Conservation (phyloP, 2,113 vertebrate genomes). For the Lanius collurio region DNA sequence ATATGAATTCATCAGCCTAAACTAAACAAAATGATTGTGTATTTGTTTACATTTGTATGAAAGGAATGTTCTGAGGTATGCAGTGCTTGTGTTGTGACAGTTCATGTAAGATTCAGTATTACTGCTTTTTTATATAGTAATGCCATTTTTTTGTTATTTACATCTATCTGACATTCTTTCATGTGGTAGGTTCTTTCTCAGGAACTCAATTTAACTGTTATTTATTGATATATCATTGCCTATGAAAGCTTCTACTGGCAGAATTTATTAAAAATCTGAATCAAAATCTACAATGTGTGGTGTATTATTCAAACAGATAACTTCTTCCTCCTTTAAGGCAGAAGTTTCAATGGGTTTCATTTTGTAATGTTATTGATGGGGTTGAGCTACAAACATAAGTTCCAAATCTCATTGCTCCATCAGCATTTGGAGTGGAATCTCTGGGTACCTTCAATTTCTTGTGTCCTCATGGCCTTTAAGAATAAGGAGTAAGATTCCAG, state of each 20-base stretch:
- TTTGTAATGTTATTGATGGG: background rate
- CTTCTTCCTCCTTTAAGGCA: background rate
- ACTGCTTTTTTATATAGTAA: constrained; percentile 73
- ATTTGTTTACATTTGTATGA: constrained; percentile 92
- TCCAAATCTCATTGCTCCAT: background rate
- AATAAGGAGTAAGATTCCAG: background rate
- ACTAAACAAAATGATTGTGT: constrained; percentile 73
- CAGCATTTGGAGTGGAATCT: background rate
- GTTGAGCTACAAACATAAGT: background rate
- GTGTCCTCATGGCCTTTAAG: background rate
- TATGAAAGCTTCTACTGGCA: constrained; percentile 84
- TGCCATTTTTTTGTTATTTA: constrained; percentile 74
- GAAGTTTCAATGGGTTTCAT: background rate
- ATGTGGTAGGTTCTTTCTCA: constrained; percentile 85
- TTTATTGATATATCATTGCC: constrained; percentile 87
- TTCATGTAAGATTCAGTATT: constrained; percentile 93
- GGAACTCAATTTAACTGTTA: constrained; percentile 86
- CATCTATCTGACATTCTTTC: constrained; percentile 75
- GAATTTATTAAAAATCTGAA: constrained; percentile 80
- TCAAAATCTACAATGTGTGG: background rate
- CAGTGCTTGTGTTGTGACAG: constrained; percentile 87
- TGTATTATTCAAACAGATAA: background rate
- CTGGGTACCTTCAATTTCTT: background rate
- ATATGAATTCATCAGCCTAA: constrained; percentile 70
- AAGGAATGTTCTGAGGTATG: constrained; percentile 84